These are phyloP conservation scores for Heterodera filipjevi DNA, from an alignment of 2,888 invertebrate species.

Conservation along the genomic window DNA sequence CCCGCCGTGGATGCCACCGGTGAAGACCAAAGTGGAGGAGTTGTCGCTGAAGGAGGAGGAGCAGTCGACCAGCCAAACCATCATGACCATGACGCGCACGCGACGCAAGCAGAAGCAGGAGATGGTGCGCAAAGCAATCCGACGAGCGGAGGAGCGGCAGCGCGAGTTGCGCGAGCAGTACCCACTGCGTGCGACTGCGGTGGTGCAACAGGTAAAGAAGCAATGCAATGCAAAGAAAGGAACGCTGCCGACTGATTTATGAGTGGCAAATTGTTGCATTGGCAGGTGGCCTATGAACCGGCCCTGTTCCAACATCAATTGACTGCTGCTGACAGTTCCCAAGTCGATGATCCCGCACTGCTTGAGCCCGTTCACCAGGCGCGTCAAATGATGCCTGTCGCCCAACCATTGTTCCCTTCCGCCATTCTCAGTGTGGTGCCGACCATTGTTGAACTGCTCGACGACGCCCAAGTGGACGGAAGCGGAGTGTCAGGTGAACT, in stretches of 20 bases:
- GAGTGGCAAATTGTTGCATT: neutral
- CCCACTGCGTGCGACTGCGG: constrained; percentile 74
- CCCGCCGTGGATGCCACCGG: constrained; percentile 97
- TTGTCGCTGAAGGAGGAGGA: constrained; percentile 96
- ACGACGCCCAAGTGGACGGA: constrained; percentile 90
- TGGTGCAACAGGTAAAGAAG: constrained; percentile 72
- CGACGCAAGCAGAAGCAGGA: constrained; percentile 98
- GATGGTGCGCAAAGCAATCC: constrained; percentile 83
- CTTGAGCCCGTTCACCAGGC: constrained; percentile 6
- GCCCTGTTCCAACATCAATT: constrained; percentile 76
- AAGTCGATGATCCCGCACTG: constrained; percentile 10
- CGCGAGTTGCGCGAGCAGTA: constrained; percentile 51
- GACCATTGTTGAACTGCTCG: constrained; percentile 87
- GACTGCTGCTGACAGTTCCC: constrained; percentile 27
- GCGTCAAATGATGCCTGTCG: constrained; percentile 75
- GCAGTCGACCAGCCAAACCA: constrained; percentile 66
- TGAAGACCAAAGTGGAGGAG: constrained; percentile 97
- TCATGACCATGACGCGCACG: constrained; percentile 95
- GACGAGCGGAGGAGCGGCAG: constrained; percentile 88
- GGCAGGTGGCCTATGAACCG: constrained; percentile 86
- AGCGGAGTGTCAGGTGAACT: constrained; percentile 80
- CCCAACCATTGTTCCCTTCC: constrained; percentile 93
- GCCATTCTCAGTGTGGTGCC: constrained; percentile 92
- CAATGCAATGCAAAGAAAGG: too few relatives aligned
- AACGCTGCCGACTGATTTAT: too few relatives aligned